phyloP scores from a whole-genome alignment of 2,797 vertebrate species.

The Sandelia bainsii region DNA sequence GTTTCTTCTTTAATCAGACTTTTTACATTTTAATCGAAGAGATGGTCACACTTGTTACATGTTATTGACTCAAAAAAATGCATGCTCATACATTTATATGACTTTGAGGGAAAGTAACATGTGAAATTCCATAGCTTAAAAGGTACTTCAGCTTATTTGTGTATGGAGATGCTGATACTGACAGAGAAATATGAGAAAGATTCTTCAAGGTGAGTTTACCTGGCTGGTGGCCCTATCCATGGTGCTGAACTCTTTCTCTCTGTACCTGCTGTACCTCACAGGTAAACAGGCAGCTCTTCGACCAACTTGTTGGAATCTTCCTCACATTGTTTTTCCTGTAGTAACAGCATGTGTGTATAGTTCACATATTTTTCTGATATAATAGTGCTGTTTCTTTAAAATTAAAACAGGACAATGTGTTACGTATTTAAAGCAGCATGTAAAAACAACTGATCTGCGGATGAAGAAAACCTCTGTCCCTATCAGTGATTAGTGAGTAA shows the following conservation, averaged over 20 bases:
- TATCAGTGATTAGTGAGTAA: slow-evolving; percentile 66
- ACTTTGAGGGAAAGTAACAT: neutral
- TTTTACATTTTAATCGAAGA: slow-evolving; percentile 16
- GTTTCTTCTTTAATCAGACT: slow-evolving; percentile 2
- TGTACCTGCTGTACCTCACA: slow-evolving; percentile 44
- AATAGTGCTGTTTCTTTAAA: neutral
- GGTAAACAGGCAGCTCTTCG: slow-evolving; percentile 14
- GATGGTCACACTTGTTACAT: neutral
- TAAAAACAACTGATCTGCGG: neutral
- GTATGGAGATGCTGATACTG: neutral
- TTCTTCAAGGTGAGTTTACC: slow-evolving; percentile 63
- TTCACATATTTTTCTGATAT: neutral
- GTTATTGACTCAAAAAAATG: neutral
- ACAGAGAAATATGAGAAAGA: neutral
- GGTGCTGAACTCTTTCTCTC: slow-evolving; percentile 70
- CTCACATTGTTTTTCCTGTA: neutral
- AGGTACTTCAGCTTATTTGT: neutral
- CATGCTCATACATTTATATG: neutral
- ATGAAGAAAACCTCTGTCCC: slow-evolving; percentile 57
- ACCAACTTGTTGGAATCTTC: neutral
- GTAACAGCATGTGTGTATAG: neutral
- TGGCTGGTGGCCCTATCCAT: slow-evolving; percentile 71
- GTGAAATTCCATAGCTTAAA: neutral
- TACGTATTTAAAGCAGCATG: too few species aligned
- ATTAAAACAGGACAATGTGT: neutral